Evolutionary conservation across 2,888 invertebrate genomes (phyloP).

Genomic region (Parthenolecanium corni): DNA sequence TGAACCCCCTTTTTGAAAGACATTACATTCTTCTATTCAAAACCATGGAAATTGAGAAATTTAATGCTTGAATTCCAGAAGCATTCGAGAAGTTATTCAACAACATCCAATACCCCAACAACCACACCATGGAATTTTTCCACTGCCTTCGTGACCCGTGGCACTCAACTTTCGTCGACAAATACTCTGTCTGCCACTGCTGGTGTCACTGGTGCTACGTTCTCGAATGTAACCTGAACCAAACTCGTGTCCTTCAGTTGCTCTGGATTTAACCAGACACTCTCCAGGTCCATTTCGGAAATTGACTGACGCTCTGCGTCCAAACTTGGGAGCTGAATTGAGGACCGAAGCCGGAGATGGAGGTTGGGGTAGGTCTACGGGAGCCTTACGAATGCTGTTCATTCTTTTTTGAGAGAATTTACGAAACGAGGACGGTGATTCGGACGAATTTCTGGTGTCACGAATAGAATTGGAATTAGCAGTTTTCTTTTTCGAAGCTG

Average conservation of each 20-base stretch:
- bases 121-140: constrained; percentile 69
- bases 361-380: neutral
- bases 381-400: neutral
- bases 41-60: no score
- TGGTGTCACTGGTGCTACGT: constrained; percentile 52
- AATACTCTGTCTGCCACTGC: constrained; percentile 44
- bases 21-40: no score
- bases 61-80: no score
- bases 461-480: neutral
- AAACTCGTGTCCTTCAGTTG: constrained; percentile 33
- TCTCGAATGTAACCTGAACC: constrained; percentile 48
- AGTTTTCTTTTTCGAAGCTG: constrained; percentile 1
- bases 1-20: no score
- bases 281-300: constrained; percentile 4
- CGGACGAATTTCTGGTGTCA: neutral
- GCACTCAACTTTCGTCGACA: constrained; percentile 51
- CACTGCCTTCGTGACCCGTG: constrained; percentile 46
- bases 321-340: neutral
- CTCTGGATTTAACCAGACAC: constrained; percentile 33
- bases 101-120: constrained; percentile 72
- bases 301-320: constrained; percentile 19
- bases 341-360: constrained; percentile 3
- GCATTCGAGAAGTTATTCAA: neutral
- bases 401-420: constrained; percentile 1
- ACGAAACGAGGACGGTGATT: constrained; percentile 8